These are phyloP conservation scores for Epizoanthus ramosus DNA, from an alignment of 92 coral and sea anemone species.

Conservation along the genomic window DNA sequence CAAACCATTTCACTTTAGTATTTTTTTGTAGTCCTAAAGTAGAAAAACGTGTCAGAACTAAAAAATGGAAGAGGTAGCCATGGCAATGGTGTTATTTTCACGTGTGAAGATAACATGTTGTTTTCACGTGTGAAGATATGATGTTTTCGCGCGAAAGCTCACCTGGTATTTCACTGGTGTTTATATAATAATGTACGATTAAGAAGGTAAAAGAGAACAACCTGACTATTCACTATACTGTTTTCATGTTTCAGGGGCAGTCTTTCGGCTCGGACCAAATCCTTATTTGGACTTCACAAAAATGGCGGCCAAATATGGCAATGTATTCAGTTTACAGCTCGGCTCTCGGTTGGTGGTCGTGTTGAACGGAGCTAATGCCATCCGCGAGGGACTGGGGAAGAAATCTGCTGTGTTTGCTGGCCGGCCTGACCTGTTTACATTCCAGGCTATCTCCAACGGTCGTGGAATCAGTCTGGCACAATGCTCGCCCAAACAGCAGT, in stretches of 20 bases:
- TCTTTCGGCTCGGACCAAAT: slow-evolving; percentile 63
- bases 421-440: slow-evolving; percentile 63
- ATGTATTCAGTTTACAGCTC: slow-evolving; percentile 71
- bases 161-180: too few relatives aligned
- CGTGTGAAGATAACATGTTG: too few relatives aligned
- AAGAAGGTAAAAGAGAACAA: too few relatives aligned
- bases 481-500: slow-evolving; percentile 47
- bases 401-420: slow-evolving; percentile 67
- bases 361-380: slow-evolving; percentile 43
- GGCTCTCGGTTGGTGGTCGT: slow-evolving; percentile 79
- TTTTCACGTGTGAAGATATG: too few relatives aligned
- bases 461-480: slow-evolving; percentile 2
- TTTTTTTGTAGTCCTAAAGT: too few relatives aligned
- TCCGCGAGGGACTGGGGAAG: slow-evolving; percentile 72
- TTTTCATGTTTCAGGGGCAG: slow-evolving; percentile 1
- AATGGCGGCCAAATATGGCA: slow-evolving; percentile 69
- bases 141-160: too few relatives aligned
- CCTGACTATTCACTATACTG: too few relatives aligned
- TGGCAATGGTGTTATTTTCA: too few relatives aligned
- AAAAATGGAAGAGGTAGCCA: too few relatives aligned
- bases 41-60: too few relatives aligned
- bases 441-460: slow-evolving; percentile 15
- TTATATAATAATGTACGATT: too few relatives aligned
- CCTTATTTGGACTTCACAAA: slow-evolving; percentile 56
- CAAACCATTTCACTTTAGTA: too few relatives aligned